Base-by-base conservation (phyloP, 1,140 invertebrate species). In the Euschistus heros region DNA sequence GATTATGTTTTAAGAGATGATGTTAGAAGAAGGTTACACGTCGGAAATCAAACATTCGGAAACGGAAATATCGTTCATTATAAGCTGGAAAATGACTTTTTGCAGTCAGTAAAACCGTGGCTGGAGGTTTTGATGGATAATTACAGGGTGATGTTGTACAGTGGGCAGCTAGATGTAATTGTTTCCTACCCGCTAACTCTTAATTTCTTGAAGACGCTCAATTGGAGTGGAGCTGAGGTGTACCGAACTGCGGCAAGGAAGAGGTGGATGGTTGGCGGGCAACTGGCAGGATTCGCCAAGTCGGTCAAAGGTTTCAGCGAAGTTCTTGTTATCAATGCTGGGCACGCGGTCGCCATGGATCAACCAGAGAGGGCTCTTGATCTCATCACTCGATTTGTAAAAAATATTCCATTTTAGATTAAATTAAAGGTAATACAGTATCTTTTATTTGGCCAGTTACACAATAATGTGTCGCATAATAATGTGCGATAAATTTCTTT, bases 161-260 rank as follows among this genome's bases (percentile, higher is more conserved):
- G 84, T 72, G 90, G 90, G 0, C 89, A 92, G 71, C 71, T 92
- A 37, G 91, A 94, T 72, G 86, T 94, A n/a, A 90, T 92, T 70
- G 84, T 91, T 1, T 85, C 88, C 0, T 89, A 89, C 74, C 85
- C 88, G 0, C 72, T 88, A 44, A 91, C 89, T 0, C 80, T 86
- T 54, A 86, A 85, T 68, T 91, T 80, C 79, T 64, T 68, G 79
- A 8, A 74, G 24, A 75, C 72, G 4, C 73, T 92, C 0, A 78
- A 86, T 47, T 92, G 91, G 80, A 74, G 78, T 30, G 82, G 81
- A 1, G 75, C 82, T 0, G 76, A 81, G 1, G 77, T 81, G 4
- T 92, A 90, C 72, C 81, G 80, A 69, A 79, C 75, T 30, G 81
- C 86, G 1, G 72, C 79, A 5, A 79, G 82, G 80, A 63, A 67